A percentile compares a stretch with the other conserved stretches of the same genome.
Conservation (phyloP, 2,888 invertebrate species). For the Cylindroiulus punctatus region DNA sequence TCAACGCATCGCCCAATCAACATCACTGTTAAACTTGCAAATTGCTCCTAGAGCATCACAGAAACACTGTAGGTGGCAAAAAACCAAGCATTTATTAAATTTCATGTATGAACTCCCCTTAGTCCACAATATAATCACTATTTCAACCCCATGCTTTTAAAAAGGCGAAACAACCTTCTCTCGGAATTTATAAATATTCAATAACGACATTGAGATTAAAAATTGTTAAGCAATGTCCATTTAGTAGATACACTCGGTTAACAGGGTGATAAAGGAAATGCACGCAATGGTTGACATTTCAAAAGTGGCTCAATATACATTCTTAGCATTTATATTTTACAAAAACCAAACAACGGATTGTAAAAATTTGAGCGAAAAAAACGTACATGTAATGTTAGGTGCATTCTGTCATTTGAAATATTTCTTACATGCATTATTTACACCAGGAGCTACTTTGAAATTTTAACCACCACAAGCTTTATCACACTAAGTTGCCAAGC, state of each 20-base stretch:
- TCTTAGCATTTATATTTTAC: no score
- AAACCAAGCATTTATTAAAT: constrained; percentile 4
- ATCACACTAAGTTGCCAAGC: neutral
- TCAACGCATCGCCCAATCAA: neutral
- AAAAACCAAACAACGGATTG: no score
- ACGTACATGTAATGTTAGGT: no score
- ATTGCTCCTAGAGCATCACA: neutral
- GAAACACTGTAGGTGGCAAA: neutral
- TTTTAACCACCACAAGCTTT: neutral
- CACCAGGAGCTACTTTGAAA: neutral
- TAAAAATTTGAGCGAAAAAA: no score
- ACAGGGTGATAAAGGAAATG: neutral
- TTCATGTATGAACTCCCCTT: neutral
- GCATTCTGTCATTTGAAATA: no score
- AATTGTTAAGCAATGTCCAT: neutral
- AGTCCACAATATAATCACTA: neutral
- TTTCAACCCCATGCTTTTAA: neutral
- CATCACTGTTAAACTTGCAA: neutral
- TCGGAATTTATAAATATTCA: neutral
- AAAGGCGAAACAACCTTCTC: neutral
- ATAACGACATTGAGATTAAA: neutral
- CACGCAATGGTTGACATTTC: no score
- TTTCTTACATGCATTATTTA: no score
- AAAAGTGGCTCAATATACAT: neutral
- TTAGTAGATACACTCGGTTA: neutral